Evolutionary conservation across 2,113 vertebrate species (phyloP).

Genomic region (Lepidothrix coronata): DNA sequence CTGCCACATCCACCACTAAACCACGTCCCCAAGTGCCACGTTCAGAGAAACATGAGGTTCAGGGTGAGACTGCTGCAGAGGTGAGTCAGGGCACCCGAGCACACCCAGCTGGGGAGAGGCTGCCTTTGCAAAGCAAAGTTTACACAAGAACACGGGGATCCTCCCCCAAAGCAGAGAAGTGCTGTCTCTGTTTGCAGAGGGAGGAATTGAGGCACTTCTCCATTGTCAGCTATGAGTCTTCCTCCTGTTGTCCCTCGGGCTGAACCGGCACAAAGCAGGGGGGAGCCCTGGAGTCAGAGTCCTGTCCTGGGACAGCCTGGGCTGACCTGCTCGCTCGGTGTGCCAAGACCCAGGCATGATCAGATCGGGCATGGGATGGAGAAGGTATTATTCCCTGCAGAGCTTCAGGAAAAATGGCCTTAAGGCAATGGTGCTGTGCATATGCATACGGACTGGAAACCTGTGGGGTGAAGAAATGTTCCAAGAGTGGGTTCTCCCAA

Average conservation of each 20-base stretch:
- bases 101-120: background rate
- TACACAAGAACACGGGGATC: no score
- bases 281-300: background rate
- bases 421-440: background rate
- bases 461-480: background rate
- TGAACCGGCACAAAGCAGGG: background rate
- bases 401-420: background rate
- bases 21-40: background rate
- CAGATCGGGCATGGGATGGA: background rate
- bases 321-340: rapidly evolving
- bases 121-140: background rate
- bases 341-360: background rate
- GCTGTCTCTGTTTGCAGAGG: background rate
- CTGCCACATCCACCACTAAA: background rate
- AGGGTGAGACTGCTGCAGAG: background rate
- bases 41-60: background rate
- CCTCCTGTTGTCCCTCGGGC: background rate
- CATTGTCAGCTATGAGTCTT: rapidly evolving
- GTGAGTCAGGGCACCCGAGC: background rate
- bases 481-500: background rate
- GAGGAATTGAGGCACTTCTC: background rate
- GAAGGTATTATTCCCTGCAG: background rate
- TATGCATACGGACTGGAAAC: background rate
- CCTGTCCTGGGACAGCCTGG: background rate
- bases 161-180: background rate